These are phyloP conservation scores for Hyalella azteca DNA, from an alignment of 2,888 invertebrate genomes.

Conservation along the genomic window DNA sequence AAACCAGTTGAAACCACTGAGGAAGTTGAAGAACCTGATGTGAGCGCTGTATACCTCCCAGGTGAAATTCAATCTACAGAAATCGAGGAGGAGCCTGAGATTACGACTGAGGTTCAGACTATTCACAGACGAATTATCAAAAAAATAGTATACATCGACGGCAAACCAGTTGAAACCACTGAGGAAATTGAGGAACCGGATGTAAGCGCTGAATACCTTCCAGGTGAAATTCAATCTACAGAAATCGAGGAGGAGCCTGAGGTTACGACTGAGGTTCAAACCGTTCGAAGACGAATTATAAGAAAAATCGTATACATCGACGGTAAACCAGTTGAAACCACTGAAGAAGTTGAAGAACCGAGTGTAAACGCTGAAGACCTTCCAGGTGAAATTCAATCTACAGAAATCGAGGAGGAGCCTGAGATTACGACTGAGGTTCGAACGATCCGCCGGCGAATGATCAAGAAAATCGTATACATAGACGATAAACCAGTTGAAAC, in stretches of 20 bases:
- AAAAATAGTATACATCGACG: slow-evolving; percentile 14
- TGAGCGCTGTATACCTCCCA: not conserved
- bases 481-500: slow-evolving; percentile 38
- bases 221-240: not conserved
- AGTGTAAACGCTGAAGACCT: slow-evolving; percentile 18
- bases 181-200: not conserved
- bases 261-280: not conserved
- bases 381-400: not conserved
- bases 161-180: not conserved
- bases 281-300: slow-evolving; percentile 28
- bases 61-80: not conserved
- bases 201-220: not conserved
- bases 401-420: not conserved
- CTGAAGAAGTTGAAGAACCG: slow-evolving; percentile 41
- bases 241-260: not conserved
- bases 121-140: slow-evolving; percentile 36
- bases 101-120: slow-evolving; percentile 13
- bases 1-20: slow-evolving; percentile 43
- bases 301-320: slow-evolving; percentile 14
- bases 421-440: not conserved
- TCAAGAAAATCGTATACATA: slow-evolving; percentile 35
- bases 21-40: slow-evolving; percentile 46
- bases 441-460: not conserved
- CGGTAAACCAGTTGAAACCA: slow-evolving; percentile 42
- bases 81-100: not conserved